Base-by-base conservation (phyloP, 2,113 vertebrate species). In the Uria lomvia region DNA sequence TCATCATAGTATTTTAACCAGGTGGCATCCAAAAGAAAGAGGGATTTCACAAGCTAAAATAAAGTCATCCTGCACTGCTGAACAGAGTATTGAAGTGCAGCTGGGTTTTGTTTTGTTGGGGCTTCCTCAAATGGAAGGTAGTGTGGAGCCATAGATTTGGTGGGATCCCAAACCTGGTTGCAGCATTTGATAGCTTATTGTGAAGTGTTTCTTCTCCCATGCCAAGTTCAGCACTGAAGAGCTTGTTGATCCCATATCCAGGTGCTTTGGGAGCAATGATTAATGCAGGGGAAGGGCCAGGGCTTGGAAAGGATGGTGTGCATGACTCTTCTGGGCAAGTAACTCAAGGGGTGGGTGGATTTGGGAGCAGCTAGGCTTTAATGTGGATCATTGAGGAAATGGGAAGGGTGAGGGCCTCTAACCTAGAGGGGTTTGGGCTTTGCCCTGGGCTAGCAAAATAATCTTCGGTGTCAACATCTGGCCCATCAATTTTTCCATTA, bases 401-500 rank as follows among this genome's bases (percentile, higher is more conserved):
- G 9, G 17, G 36, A 81, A 36, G 56, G 43, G 40, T 52, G 43
- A 94, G 9, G 24, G 43, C 14, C 4, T 92, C 50, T 43, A 7
- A 72, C 38, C 27, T 87, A 24, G 32, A 70, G 12, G 47, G 7
- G 8, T 77, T 91, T 94, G 59, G 47, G 21, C 58, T 95, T 15
- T 86, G 73, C 62, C 50, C 5, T 1, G 8, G 73, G 45, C 73
- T 94, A 77, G 62, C 24, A 52, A 66, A 91, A 52, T 70, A 82
- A 59, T 85, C 32, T 42, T 79, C 47, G 76, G n/a, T 65, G 55
- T 82, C 91, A 95, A 96, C 94, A 94, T 94, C 91, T 96, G 94
- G 74, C 77, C 71, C 43, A 63, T 93, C 89, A 82, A 7, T 91
- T 92, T 89, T 95, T 94, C 74, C 74, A 76, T 94, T 94, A 95